Conservation (phyloP, 2,113 vertebrate species). For the Mesoclemmys tuberculata region DNA sequence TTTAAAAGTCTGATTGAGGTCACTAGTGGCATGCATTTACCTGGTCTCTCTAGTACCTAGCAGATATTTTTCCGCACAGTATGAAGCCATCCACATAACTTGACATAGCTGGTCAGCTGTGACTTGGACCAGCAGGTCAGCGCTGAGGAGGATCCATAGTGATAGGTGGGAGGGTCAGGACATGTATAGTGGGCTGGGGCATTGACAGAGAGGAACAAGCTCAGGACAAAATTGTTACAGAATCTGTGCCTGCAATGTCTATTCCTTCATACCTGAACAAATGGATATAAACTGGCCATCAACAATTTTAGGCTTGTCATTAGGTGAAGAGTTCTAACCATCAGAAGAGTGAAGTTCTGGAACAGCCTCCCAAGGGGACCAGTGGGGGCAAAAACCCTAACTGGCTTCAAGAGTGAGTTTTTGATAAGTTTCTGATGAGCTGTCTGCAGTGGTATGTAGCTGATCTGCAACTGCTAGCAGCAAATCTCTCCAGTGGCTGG, state of each 20-base stretch:
- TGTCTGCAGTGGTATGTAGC: too few relatives aligned
- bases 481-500: background rate
- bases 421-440: too few relatives aligned
- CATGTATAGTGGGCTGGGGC: background rate
- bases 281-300: too few relatives aligned
- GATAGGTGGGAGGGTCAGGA: background rate
- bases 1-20: background rate
- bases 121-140: background rate
- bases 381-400: too few relatives aligned
- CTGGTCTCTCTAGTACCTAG: background rate
- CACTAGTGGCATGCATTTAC: background rate
- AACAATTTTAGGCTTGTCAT: too few relatives aligned
- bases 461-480: too few relatives aligned
- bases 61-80: background rate
- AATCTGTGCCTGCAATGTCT: background rate
- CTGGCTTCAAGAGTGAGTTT: too few relatives aligned
- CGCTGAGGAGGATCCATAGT: background rate
- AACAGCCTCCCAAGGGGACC: too few relatives aligned
- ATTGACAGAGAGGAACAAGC: background rate
- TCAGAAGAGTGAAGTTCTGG: too few relatives aligned
- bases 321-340: too few relatives aligned
- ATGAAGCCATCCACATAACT: background rate
- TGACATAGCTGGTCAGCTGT: fast-evolving
- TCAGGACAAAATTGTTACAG: background rate
- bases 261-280: background rate